A percentile compares a stretch with the other conserved stretches of the same genome.
Evolutionary conservation across 2,888 invertebrate genomes (phyloP).

Genomic region (Orchesella flavescens): DNA sequence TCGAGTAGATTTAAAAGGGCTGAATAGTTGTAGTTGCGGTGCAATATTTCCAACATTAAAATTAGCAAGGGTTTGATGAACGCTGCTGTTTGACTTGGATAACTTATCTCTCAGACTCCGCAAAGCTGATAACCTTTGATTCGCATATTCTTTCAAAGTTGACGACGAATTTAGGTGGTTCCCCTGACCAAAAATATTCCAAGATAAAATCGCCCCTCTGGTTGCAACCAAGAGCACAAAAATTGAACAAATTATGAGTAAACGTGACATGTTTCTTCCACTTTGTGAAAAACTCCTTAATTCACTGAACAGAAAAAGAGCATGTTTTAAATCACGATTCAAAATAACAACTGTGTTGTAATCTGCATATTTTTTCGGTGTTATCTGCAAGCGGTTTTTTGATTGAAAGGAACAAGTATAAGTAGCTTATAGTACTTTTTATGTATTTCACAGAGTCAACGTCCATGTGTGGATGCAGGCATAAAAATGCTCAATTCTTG

Average conservation of each 20-base stretch:
- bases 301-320: conserved; percentile 13
- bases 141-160: conserved; percentile 54
- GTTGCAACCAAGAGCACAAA: conserved; percentile 19
- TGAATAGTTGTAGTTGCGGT: background rate
- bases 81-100: conserved; percentile 4
- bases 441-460: too few species aligned
- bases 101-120: conserved; percentile 60
- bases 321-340: conserved; percentile 42
- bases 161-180: background rate
- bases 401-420: too few species aligned
- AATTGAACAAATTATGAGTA: conserved; percentile 12
- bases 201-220: conserved; percentile 24
- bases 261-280: background rate
- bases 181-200: conserved; percentile 35
- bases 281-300: background rate
- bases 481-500: too few species aligned
- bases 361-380: conserved; percentile 44
- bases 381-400: conserved; percentile 6
- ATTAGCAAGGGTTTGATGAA: background rate
- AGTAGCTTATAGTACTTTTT: too few species aligned
- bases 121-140: conserved; percentile 63
- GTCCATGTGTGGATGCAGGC: too few species aligned
- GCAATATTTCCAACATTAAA: background rate
- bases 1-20: background rate
- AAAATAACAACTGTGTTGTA: conserved; percentile 43